Percentiles rank a stretch among this genome's conserved stretches.
These are phyloP conservation scores for Sakesphorus luctuosus DNA, from an alignment of 2,113 vertebrate species.

Conservation along the genomic window DNA sequence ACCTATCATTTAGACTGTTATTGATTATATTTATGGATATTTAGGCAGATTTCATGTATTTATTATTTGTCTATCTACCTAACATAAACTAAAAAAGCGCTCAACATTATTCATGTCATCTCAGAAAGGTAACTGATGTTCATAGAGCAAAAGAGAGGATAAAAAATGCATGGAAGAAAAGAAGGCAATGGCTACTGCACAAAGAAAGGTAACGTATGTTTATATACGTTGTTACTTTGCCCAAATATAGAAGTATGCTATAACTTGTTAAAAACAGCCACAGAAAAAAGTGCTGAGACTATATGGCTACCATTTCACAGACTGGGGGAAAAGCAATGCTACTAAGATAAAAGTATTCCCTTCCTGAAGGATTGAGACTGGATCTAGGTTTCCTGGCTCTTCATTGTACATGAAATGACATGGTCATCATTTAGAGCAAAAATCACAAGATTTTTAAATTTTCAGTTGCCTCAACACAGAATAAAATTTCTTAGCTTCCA, in stretches of 20 bases:
- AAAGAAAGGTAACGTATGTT: neutral
- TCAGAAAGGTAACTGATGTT: neutral
- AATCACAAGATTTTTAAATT: neutral
- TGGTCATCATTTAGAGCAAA: neutral
- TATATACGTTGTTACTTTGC: neutral
- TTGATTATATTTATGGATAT: neutral
- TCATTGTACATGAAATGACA: neutral
- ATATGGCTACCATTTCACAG: neutral
- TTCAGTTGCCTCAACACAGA: neutral
- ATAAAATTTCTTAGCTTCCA: neutral
- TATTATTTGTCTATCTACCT: neutral
- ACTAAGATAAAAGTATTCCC: neutral
- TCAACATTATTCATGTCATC: neutral
- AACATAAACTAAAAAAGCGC: neutral
- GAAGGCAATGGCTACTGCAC: neutral
- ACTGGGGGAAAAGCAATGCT: neutral
- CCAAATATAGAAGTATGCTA: neutral
- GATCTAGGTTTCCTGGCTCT: neutral
- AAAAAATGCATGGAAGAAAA: neutral
- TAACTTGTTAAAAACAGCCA: neutral
- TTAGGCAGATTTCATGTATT: neutral
- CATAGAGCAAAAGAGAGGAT: neutral
- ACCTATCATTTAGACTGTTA: neutral
- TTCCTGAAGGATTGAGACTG: neutral
- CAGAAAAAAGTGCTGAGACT: neutral